Evolutionary conservation across 2,113 vertebrate genomes (phyloP).

Genomic region (Lates calcarifer): DNA sequence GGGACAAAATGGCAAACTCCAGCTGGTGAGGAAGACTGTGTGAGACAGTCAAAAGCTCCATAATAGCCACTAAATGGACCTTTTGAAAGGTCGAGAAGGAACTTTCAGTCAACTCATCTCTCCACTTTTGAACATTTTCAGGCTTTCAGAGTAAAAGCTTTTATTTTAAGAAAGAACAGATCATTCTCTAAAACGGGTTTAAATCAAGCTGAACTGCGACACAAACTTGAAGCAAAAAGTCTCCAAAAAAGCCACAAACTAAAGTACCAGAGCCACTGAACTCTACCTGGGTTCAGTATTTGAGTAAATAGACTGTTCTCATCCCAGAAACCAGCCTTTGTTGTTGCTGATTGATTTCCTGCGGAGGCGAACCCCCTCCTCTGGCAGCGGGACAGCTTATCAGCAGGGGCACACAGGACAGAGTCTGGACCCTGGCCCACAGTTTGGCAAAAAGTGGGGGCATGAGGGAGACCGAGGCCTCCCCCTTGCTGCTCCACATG

Average conservation of each 20-base stretch:
- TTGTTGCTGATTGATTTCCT: conserved; percentile 17
- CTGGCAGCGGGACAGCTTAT: conserved; percentile 68
- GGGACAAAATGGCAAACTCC: background rate
- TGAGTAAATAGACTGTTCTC: background rate
- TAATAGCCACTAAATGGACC: too few species aligned
- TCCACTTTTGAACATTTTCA: background rate
- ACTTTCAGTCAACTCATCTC: too few species aligned
- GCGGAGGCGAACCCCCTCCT: background rate
- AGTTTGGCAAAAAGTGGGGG: conserved; percentile 55
- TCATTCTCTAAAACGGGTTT: too few species aligned
- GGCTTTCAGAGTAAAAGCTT: conserved; percentile 15
- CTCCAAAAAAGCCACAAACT: background rate
- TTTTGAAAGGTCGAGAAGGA: too few species aligned
- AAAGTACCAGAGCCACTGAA: background rate
- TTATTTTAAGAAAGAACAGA: background rate
- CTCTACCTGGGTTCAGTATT: background rate
- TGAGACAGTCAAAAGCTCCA: too few species aligned
- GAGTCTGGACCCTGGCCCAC: conserved; percentile 62
- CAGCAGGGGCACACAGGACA: conserved; percentile 61
- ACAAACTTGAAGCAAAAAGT: background rate
- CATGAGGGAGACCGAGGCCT: conserved; percentile 5
- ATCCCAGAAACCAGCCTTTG: conserved; percentile 1
- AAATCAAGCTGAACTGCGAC: too few species aligned
- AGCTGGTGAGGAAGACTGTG: background rate
- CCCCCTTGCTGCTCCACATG: conserved; percentile 35